Evolutionary conservation across 2,113 vertebrate genomes (phyloP).

Genomic region (Sapajus apella): DNA sequence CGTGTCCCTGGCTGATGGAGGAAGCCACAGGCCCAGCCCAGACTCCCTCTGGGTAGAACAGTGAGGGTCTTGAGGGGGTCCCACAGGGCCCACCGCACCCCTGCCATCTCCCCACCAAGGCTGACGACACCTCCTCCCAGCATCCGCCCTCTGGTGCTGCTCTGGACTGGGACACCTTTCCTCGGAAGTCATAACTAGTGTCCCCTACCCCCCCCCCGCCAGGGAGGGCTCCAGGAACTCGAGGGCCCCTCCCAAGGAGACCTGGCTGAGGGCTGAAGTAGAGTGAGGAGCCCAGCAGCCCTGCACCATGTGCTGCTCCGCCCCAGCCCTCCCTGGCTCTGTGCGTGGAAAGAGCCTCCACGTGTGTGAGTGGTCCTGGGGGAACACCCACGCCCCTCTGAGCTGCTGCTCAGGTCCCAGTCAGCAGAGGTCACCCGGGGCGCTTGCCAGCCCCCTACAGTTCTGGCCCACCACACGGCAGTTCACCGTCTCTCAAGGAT

Average conservation of each 20-base stretch:
- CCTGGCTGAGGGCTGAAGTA: neutral
- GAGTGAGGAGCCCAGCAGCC: neutral
- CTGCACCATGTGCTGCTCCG: accelerated
- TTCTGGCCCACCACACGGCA: neutral
- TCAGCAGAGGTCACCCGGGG: neutral
- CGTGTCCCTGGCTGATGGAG: neutral
- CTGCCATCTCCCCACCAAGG: accelerated
- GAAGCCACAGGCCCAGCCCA: neutral
- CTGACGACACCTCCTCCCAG: accelerated
- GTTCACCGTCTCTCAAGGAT: neutral
- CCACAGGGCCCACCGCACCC: neutral
- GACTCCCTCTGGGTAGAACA: neutral
- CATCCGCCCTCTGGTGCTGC: too few species aligned
- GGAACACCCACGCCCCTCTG: neutral
- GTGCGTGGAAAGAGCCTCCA: accelerated
- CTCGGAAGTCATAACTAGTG: neutral
- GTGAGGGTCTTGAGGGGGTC: neutral
- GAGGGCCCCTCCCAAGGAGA: neutral
- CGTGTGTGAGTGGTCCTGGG: accelerated
- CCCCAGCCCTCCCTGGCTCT: accelerated
- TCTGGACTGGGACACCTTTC: accelerated
- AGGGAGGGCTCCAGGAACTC: neutral
- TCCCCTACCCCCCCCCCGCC: too few species aligned
- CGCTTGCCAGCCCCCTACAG: neutral
- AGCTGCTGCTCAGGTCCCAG: conserved; percentile 2